Percentiles rank a stretch among this genome's conserved stretches.
Conservation (phyloP, 2,113 vertebrate species). For the Pachycephala philippinensis region DNA sequence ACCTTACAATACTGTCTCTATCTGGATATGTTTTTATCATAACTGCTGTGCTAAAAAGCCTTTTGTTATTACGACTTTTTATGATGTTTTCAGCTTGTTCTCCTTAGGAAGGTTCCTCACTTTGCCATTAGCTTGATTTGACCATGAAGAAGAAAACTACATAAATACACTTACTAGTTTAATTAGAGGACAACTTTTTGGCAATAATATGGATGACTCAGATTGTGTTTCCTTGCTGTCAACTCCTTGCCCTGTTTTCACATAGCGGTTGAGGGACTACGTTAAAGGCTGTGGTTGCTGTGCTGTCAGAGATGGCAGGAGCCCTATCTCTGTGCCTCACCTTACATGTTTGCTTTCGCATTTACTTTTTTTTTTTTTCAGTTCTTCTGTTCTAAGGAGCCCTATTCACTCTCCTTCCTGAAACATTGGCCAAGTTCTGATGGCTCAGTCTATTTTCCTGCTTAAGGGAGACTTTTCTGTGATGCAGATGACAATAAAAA, state of each 20-base stretch:
- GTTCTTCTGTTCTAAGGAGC: background rate
- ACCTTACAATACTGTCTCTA: background rate
- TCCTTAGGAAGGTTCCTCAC: background rate
- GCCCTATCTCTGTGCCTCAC: background rate
- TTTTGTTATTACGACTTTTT: background rate
- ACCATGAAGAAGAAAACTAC: background rate
- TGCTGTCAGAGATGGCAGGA: background rate
- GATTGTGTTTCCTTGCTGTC: background rate
- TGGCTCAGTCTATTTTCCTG: background rate
- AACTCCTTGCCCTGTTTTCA: background rate
- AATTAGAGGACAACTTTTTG: background rate
- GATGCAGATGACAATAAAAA: background rate
- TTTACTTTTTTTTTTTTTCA: background rate
- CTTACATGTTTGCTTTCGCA: background rate
- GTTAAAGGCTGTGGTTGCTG: background rate
- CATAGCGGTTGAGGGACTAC: accelerated
- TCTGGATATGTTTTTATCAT: background rate
- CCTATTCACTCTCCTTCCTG: background rate
- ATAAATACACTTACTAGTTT: background rate
- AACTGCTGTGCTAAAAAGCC: background rate
- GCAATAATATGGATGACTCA: background rate
- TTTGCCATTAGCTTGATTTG: background rate
- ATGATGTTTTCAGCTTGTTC: background rate
- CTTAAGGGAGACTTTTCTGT: background rate
- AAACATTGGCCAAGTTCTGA: background rate